phyloP scores from a whole-genome alignment of 2,113 vertebrate genomes.

The Ammospiza caudacuta region DNA sequence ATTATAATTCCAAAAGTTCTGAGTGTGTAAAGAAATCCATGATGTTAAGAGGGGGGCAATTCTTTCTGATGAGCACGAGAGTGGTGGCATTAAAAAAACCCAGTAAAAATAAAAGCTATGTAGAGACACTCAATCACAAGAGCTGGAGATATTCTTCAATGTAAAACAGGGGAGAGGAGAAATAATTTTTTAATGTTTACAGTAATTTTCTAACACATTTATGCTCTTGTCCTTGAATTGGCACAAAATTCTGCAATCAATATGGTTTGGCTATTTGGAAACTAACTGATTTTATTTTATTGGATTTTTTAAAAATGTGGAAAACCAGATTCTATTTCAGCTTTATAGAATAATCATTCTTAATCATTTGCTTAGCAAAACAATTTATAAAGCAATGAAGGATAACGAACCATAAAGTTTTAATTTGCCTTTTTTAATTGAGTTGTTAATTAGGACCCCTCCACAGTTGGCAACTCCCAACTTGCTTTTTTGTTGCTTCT shows the following conservation, averaged over 20 bases:
- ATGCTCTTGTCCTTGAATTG: neutral
- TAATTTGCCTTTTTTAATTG: constrained; percentile 86
- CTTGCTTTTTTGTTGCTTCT: constrained; percentile 72
- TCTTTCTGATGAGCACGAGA: neutral
- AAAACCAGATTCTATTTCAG: constrained; percentile 52
- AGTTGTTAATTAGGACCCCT: constrained; percentile 84
- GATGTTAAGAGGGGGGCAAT: neutral
- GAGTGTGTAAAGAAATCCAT: neutral
- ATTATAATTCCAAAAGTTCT: neutral
- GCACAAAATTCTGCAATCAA: neutral
- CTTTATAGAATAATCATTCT: constrained; percentile 73
- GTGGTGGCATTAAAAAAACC: neutral
- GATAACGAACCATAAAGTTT: constrained; percentile 79
- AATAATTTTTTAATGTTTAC: neutral
- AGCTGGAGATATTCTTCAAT: neutral
- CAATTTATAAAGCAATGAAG: constrained; percentile 79
- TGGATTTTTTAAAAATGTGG: constrained; percentile 1
- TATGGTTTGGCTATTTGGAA: neutral
- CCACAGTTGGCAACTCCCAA: constrained; percentile 69
- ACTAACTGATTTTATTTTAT: constrained; percentile 2
- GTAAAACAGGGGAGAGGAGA: neutral
- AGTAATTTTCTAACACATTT: neutral
- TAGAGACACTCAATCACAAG: neutral
- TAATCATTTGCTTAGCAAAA: constrained; percentile 76
- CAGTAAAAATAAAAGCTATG: neutral